Percentiles rank a stretch among this genome's conserved stretches.
phyloP scores from a whole-genome alignment of 2,888 invertebrate genomes.

The Bombyx huttoni region DNA sequence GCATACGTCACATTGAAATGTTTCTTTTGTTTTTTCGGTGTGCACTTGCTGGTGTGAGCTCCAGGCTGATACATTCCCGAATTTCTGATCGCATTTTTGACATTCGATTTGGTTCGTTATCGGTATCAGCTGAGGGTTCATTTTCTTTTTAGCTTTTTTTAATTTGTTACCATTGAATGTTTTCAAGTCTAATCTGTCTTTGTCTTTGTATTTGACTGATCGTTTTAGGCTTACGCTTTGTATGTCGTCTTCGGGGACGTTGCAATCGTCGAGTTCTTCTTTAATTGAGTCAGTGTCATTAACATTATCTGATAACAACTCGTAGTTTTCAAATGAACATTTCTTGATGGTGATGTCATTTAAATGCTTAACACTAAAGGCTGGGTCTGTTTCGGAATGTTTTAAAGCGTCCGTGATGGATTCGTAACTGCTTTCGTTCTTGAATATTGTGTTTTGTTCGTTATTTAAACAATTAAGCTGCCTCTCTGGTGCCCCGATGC shows the following conservation, averaged over 20 bases:
- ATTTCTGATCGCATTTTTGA: conserved; percentile 16
- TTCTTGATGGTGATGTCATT: neutral
- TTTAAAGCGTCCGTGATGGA: neutral
- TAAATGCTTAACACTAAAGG: neutral
- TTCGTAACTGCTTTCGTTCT: conserved; percentile 2
- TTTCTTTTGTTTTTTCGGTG: conserved; percentile 12
- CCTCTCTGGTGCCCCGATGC: conserved; percentile 12
- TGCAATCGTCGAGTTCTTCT: neutral
- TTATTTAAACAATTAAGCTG: neutral
- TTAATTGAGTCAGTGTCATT: conserved; percentile 9
- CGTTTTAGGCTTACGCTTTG: conserved; percentile 9
- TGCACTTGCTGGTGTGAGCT: conserved; percentile 13
- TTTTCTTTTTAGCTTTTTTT: conserved; percentile 9
- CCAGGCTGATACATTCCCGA: conserved; percentile 15
- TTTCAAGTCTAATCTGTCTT: conserved; percentile 17
- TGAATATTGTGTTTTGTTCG: conserved; percentile 8
- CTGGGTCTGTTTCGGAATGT: neutral
- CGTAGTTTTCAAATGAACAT: conserved; percentile 7
- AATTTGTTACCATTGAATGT: conserved; percentile 13
- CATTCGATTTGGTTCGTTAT: conserved; percentile 13
- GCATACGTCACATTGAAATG: conserved; percentile 39
- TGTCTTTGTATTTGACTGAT: conserved; percentile 11
- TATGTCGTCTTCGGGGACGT: conserved; percentile 4
- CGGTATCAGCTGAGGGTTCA: conserved; percentile 5
- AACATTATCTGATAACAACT: conserved; percentile 10